Base-by-base conservation (phyloP, 2,113 vertebrate genomes). In the Azemiops feae region DNA sequence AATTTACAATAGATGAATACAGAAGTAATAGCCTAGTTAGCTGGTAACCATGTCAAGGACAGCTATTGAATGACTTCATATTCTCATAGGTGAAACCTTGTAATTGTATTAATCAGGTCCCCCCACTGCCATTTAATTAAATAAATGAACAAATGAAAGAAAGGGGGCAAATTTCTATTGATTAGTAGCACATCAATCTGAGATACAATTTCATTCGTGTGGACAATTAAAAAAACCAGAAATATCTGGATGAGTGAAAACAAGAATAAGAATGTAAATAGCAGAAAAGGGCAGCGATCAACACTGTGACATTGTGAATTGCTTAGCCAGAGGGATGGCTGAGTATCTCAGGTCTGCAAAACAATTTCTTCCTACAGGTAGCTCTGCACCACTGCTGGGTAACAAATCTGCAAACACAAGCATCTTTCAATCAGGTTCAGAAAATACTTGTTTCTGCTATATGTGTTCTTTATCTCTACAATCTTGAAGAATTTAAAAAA, bases 1-100 rank as follows among this genome's bases (percentile, higher is more conserved):
- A 93, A 60, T 45, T 43, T 92, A 87, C 86, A 91, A 92, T 91
- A 94, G 57, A 47, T 53, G 86, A 93, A 93, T 57, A 92, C 6
- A 96, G 60, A 95, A 97, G 85, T 95, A 96, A 96, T 52, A 86
- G 69, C 55, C 90, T 93, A 30, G 95, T 96, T 60, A 92, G 53
- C 89, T 92, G 6, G 93, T 90, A 45, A 34, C 47, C 90, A 52
- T 95, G 91, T 92, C 94, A 95, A 92, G 60, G 47, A 87, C 94
- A 95, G 89, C 93, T 58, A 57, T 9, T 94, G 91, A 96, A 81
- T 53, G 60, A 57, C n/a, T 93, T 93, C 50, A 92, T 87, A 87
- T 94, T 92, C 94, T 92, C 45, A 93, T 94, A 60, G 58, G 89
- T 94, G 86, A 95, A 47, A 89, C 93, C 25, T 88, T 12, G 54